Percentiles rank a stretch among this genome's conserved stretches.
These are phyloP conservation scores for Stomorhina lunata DNA, from an alignment of 2,888 invertebrate species.

Conservation along the genomic window DNA sequence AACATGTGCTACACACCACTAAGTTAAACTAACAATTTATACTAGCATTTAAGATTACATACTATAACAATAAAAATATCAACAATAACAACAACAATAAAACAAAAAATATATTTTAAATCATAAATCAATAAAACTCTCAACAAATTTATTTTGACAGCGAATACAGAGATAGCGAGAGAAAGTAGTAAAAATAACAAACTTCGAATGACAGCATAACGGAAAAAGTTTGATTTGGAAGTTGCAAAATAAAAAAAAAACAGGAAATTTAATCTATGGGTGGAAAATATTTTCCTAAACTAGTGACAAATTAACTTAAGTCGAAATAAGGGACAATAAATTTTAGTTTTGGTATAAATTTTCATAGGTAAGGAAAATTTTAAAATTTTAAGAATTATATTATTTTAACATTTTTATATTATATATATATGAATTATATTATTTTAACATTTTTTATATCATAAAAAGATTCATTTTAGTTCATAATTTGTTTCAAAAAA, in stretches of 20 bases:
- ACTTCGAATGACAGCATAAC: not conserved
- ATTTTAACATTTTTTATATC: no score
- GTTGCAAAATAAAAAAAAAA: not conserved
- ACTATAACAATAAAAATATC: no score
- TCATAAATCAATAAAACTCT: conserved; percentile 59
- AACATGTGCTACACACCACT: conserved; percentile 30
- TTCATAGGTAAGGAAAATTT: not conserved
- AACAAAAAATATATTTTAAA: conserved; percentile 31
- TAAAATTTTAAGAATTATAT: not conserved
- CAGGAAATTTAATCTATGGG: not conserved
- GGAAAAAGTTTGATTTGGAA: conserved; percentile 26
- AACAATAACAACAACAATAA: not conserved
- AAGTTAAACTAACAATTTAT: no score
- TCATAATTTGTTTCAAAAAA: no score
- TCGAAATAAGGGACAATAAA: no score
- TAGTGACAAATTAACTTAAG: no score
- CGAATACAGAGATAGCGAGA: not conserved
- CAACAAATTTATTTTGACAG: conserved; percentile 49
- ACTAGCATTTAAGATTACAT: no score
- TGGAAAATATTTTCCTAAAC: not conserved
- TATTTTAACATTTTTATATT: no score
- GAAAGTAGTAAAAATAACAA: not conserved
- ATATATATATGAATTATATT: no score
- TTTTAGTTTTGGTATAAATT: not conserved
- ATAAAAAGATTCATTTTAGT: no score